phyloP scores from a whole-genome alignment of 1,140 invertebrate species.

The Hyles vespertilio region DNA sequence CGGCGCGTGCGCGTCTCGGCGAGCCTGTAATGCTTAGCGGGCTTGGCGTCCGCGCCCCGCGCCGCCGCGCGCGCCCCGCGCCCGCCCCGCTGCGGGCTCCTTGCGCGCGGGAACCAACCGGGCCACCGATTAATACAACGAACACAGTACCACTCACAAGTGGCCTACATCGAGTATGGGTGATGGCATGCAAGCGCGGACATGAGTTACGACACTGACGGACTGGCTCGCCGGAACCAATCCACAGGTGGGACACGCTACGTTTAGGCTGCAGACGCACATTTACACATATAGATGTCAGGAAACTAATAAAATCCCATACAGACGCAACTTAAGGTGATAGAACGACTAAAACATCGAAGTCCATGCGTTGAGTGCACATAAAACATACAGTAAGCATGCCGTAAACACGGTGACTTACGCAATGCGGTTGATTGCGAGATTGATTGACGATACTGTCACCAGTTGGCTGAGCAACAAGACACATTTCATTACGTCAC shows the following conservation, averaged over 20 bases:
- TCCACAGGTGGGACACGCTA: too few relatives aligned
- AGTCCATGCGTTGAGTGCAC: conserved; percentile 60
- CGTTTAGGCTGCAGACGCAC: too few relatives aligned
- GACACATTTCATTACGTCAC: conserved; percentile 67
- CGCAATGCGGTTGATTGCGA: conserved; percentile 92
- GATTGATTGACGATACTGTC: conserved; percentile 92
- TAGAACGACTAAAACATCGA: conserved; percentile 38
- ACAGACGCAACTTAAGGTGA: conserved; percentile 23
- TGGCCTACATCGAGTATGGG: too few relatives aligned
- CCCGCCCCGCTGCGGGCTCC: conserved; percentile 45
- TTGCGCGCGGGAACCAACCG: not conserved
- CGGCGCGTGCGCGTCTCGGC: conserved; percentile 62
- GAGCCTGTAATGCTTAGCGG: conserved; percentile 51
- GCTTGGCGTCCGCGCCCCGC: conserved; percentile 30
- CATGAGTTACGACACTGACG: too few relatives aligned
- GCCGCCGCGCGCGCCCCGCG: conserved; percentile 41
- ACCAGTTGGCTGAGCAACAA: conserved; percentile 87
- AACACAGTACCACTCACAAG: too few relatives aligned
- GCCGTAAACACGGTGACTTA: conserved; percentile 80
- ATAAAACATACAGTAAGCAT: conserved; percentile 52
- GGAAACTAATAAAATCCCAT: not conserved
- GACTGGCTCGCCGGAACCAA: too few relatives aligned
- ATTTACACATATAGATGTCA: too few relatives aligned
- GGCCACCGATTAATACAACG: too few relatives aligned
- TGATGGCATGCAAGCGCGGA: too few relatives aligned